Percentiles rank a stretch among this genome's conserved stretches.
phyloP scores from a whole-genome alignment of 1,140 invertebrate genomes.

The Euschistus heros region DNA sequence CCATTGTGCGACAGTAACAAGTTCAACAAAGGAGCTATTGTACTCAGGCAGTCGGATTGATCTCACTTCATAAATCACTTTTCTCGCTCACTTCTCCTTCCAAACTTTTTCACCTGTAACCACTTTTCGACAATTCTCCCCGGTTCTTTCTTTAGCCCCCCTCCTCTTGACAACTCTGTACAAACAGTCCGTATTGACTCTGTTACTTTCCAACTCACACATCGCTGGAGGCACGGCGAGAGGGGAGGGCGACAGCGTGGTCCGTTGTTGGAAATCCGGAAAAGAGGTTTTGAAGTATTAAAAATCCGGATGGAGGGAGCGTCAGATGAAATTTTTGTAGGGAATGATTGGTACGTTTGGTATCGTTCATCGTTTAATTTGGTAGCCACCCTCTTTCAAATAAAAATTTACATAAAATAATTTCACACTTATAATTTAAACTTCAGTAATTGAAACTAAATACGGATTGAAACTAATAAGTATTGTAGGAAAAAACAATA shows the following conservation, averaged over 20 bases:
- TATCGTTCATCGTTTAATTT: too few species aligned
- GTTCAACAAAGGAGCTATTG: slow-evolving; percentile 1
- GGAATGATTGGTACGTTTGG: too few species aligned
- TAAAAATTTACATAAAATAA: too few species aligned
- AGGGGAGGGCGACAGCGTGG: neutral
- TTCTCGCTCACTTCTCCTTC: neutral
- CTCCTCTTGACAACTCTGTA: neutral
- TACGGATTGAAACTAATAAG: too few species aligned
- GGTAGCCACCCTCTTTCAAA: too few species aligned
- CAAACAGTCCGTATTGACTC: slow-evolving; percentile 7
- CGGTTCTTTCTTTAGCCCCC: neutral
- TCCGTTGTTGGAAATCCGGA: neutral
- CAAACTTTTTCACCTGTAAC: slow-evolving; percentile 8
- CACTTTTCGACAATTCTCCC: neutral
- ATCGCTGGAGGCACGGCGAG: neutral
- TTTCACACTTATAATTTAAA: too few species aligned
- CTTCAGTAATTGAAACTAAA: too few species aligned
- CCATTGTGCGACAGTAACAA: slow-evolving; percentile 8
- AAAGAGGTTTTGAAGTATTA: neutral
- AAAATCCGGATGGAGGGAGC: neutral
- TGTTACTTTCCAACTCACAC: neutral
- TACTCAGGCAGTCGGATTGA: neutral
- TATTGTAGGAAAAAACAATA: too few species aligned
- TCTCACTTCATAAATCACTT: slow-evolving; percentile 13
- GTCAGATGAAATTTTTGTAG: neutral